These are phyloP conservation scores for Atlantisia rogersi DNA, from an alignment of 2,113 vertebrate genomes.

Conservation along the genomic window DNA sequence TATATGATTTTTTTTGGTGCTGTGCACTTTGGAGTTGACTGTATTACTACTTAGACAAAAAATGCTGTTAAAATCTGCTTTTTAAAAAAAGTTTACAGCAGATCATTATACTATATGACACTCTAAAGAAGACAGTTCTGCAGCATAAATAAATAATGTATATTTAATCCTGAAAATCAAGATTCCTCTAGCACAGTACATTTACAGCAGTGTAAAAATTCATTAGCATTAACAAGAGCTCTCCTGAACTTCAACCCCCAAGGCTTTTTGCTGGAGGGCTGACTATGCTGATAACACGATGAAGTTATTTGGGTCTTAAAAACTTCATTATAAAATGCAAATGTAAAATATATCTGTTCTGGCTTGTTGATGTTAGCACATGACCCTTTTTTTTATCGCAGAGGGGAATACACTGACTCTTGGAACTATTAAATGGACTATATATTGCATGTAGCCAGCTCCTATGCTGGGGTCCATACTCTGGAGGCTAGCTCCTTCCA, in stretches of 20 bases:
- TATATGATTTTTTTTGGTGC: neutral
- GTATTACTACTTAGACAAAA: neutral
- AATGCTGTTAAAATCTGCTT: neutral
- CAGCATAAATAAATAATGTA: neutral
- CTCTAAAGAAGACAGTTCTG: neutral
- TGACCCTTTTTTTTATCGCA: accelerated
- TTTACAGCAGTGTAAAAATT: neutral
- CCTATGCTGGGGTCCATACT: accelerated
- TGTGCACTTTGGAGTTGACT: neutral
- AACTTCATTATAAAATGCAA: constrained; percentile 40
- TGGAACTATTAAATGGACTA: neutral
- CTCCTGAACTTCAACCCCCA: neutral
- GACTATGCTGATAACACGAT: neutral
- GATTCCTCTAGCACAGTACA: neutral
- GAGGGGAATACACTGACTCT: neutral
- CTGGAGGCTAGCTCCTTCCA: neutral
- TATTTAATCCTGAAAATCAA: neutral
- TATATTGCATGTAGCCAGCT: neutral
- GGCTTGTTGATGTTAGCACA: neutral
- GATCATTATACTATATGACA: neutral
- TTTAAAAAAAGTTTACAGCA: neutral
- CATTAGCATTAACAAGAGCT: neutral
- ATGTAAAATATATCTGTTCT: neutral
- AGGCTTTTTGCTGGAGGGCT: neutral
- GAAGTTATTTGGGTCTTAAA: neutral